A percentile compares a stretch with the other conserved stretches of the same genome.
Evolutionary conservation across 1,140 invertebrate genomes (phyloP).

Genomic region (Aphelenchoides fujianensis): DNA sequence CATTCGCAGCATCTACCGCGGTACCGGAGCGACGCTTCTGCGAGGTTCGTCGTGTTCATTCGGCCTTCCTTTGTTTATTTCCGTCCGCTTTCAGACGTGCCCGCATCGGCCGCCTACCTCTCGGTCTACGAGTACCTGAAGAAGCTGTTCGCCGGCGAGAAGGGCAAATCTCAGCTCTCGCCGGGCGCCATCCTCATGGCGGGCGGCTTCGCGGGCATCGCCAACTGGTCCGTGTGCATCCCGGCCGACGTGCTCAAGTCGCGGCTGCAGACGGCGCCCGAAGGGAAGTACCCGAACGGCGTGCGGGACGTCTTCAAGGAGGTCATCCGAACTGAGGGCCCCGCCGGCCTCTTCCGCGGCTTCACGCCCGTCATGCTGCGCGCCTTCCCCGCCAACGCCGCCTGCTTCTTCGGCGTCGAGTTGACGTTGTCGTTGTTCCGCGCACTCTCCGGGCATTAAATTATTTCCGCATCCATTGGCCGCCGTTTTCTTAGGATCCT

Average conservation of each 20-base stretch:
- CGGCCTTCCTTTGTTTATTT: too few species aligned
- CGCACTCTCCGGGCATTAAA: too few species aligned
- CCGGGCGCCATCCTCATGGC: slow-evolving; percentile 75
- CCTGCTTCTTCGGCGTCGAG: slow-evolving; percentile 45
- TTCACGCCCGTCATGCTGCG: slow-evolving; percentile 79
- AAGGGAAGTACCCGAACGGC: slow-evolving; percentile 79
- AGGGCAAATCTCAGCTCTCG: slow-evolving; percentile 70
- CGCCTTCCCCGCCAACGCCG: slow-evolving; percentile 87
- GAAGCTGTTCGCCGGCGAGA: slow-evolving; percentile 69
- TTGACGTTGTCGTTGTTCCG: too few species aligned
- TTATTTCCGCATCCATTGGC: too few species aligned
- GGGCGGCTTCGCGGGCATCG: slow-evolving; percentile 89
- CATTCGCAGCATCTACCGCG: slow-evolving; percentile 87
- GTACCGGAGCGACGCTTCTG: slow-evolving; percentile 84
- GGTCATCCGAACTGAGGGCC: slow-evolving; percentile 75
- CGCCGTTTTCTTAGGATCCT: too few species aligned
- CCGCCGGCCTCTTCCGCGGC: slow-evolving; percentile 76
- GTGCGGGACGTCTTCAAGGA: slow-evolving; percentile 77
- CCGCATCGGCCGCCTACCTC: slow-evolving; percentile 93
- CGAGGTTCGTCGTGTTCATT: slow-evolving; percentile 71
- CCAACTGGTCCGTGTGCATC: slow-evolving; percentile 85
- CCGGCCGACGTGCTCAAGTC: slow-evolving; percentile 77
- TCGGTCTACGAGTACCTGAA: slow-evolving; percentile 89
- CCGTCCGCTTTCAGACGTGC: slow-evolving; percentile 81
- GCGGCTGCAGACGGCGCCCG: slow-evolving; percentile 84